Base-by-base conservation (phyloP, 2,888 invertebrate genomes). In the Pocota personata region DNA sequence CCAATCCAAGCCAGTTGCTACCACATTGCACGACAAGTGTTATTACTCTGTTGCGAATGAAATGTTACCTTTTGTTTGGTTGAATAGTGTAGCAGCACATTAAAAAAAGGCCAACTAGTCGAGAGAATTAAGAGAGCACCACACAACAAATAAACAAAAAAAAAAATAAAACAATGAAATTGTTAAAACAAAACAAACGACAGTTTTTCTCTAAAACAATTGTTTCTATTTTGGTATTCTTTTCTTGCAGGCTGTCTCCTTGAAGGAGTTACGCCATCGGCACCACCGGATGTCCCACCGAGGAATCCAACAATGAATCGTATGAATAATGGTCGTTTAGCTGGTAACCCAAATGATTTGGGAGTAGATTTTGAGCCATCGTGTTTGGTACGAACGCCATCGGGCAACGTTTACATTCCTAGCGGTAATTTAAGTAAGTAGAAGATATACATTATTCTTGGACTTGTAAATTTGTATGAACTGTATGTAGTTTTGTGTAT, bases 361-460 rank as follows among this genome's bases (percentile, higher is more conserved):
- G 93, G 95, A 89, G 94, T 93, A 89, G 97, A 97, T 93, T 97
- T 97, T 93, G 97, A 97, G 93, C 97, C 97, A 89, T 96, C 97
- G 92, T 97, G 97, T 93, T 95, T 97, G 91, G 97, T 97, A 90
- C 95, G 97, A 93, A 97, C 97, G 88, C 97, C 97, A 89, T 97
- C 97, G 89, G 97, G 97, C 92, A 97, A 97, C 94, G 97, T 97
- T 92, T 97, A 97, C 94, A 97, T 97, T 95, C 97, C 97, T 93
- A 96, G 97, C 94, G 96, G 95, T 94, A 94, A 94, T 91, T 91
- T 94, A 92, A 94, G 94, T 94, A 92, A 94, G 94, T 94, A 88
- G 71, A 72, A 32, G 75, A 62, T 24, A 19, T 50, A 16, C 37
- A 12, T 37, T 60, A 3, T 40, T 37, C 10, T 46, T 55, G 30